Percentiles rank a stretch among this genome's conserved stretches.
phyloP scores from a whole-genome alignment of 2,113 vertebrate species.

The Leuciscus idus region DNA sequence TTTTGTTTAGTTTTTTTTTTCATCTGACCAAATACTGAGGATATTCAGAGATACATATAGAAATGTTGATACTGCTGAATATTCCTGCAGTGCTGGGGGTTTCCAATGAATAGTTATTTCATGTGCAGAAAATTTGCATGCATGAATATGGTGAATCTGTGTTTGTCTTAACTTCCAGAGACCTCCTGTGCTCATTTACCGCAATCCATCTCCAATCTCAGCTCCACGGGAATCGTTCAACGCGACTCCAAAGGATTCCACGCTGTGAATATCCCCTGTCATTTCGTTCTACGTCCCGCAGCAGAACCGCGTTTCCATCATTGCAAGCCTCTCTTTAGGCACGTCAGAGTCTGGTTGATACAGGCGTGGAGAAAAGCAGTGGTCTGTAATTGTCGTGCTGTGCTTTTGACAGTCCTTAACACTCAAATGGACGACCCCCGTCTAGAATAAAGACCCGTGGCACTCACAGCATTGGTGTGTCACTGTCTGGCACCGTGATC shows the following conservation, averaged over 20 bases:
- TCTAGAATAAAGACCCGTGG: conserved; percentile 23
- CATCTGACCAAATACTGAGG: neutral
- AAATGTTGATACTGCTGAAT: conserved; percentile 5
- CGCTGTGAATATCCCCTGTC: neutral
- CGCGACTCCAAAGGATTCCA: neutral
- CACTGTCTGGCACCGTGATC: neutral
- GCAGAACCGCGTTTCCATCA: conserved; percentile 8
- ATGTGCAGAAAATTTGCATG: conserved; percentile 18
- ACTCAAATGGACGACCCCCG: conserved; percentile 15
- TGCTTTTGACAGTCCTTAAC: conserved; percentile 36
- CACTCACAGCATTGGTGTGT: neutral
- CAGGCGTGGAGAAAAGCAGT: neutral
- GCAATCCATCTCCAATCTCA: conserved; percentile 24
- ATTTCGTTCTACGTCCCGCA: neutral
- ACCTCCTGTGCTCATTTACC: conserved; percentile 26
- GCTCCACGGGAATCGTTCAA: neutral
- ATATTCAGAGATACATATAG: conserved; percentile 14
- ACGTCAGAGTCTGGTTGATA: conserved; percentile 23
- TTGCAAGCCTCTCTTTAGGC: neutral
- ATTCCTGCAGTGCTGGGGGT: conserved; percentile 2
- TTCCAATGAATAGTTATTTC: conserved; percentile 25
- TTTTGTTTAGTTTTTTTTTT: too few species aligned
- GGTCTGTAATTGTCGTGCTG: conserved; percentile 37
- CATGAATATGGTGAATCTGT: conserved; percentile 22
- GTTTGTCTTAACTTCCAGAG: conserved; percentile 24